Base-by-base conservation (phyloP, 2,888 invertebrate genomes). In the Flexamia atlantica region DNA sequence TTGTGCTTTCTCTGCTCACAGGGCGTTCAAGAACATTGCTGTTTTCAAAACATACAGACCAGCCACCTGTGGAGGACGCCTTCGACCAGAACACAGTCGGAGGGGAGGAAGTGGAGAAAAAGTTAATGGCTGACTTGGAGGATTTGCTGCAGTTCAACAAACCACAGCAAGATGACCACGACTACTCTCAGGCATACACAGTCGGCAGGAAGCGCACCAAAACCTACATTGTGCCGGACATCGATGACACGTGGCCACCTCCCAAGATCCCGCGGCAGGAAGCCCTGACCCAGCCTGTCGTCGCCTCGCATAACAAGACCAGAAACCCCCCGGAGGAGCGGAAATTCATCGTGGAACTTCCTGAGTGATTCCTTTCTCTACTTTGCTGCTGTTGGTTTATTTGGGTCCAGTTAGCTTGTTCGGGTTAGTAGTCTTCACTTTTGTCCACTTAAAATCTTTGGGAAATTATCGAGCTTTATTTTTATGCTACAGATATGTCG, bases 171-270 rank as follows among this genome's bases (percentile, higher is more conserved):
- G 85, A 85, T 46, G 86, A 87, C 79, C 86, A 87, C 72, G 86
- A 87, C 85, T 87, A 87, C 64, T 84, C 85, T 12, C 84, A 81
- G 80, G 84, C 86, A 14, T 82, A 70, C 50, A 76, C 64, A 7
- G 60, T 83, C 9, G 83, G 83, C 36, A 83, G 76, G 53, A 83
- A 83, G 36, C 72, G 82, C 40, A 28, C 82, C 32, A 82, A 70
- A 32, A 50, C 82, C 28, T 82, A 82, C 82, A 81, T 86, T 30
- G 85, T 85, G 23, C 86, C 86, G 1, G 85, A 85, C 20, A 81
- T 86, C 36, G 86, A 86, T 70, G 86, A 86, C 68, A 85, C 83
- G 40, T 86, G 86, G 86, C 86, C 86, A 20, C 86, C 86, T 28
- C 86, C 86, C 32, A 86, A 86, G 83, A 50, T 60, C 46, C 82